Conservation (phyloP, 2,113 vertebrate species). For the Hippocampus barbouri region DNA sequence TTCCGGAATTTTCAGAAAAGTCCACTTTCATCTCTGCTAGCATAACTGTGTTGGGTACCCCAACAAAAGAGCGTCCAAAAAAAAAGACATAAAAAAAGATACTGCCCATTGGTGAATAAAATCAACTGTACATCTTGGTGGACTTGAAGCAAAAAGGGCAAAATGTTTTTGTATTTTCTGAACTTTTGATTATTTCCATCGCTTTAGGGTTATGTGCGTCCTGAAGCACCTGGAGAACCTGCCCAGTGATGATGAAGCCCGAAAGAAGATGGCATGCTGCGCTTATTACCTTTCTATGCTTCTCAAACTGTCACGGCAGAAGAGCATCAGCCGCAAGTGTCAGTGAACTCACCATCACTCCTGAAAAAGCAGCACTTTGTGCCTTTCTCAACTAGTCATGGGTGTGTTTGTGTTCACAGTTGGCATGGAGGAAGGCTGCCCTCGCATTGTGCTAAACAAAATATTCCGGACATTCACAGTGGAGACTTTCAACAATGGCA, state of each 20-base stretch:
- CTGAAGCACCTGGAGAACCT: constrained; percentile 76
- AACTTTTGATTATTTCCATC: constrained; percentile 1
- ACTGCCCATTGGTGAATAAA: no score
- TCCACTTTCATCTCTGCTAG: no score
- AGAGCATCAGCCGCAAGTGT: constrained; percentile 77
- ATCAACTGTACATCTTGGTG: neutral
- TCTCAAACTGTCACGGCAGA: constrained; percentile 75
- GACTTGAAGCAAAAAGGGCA: neutral
- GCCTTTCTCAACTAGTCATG: no score
- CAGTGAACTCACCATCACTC: constrained; percentile 50
- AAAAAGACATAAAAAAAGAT: no score
- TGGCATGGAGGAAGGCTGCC: constrained; percentile 62
- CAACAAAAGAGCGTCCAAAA: no score
- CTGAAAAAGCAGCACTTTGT: neutral
- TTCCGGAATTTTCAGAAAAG: no score
- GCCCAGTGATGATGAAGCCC: constrained; percentile 58
- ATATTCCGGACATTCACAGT: constrained; percentile 66
- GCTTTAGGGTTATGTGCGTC: constrained; percentile 67
- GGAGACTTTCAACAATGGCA: constrained; percentile 64
- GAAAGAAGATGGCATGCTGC: constrained; percentile 75
- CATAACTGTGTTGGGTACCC: no score
- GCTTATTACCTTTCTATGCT: constrained; percentile 84
- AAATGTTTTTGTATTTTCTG: neutral
- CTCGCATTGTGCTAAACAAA: constrained; percentile 60
- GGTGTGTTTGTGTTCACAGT: constrained; percentile 46